Percentiles rank a stretch among this genome's conserved stretches.
phyloP scores from a whole-genome alignment of 2,797 vertebrate species.

The Sardinella longiceps region DNA sequence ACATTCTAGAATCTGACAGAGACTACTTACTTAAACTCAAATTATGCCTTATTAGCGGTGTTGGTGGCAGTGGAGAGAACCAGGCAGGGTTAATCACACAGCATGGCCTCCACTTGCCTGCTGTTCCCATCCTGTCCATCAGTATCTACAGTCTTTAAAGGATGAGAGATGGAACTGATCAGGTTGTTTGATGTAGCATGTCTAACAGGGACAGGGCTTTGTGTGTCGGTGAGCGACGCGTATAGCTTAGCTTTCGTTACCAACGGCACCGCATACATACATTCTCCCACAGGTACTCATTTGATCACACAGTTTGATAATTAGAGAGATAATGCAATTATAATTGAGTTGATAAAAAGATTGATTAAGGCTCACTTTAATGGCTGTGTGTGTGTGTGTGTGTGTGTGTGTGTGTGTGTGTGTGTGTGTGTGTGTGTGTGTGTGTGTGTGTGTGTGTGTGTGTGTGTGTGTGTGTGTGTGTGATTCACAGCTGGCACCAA shows the following conservation, averaged over 20 bases:
- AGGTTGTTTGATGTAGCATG: neutral
- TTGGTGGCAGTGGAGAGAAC: neutral
- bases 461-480: conserved; percentile 25
- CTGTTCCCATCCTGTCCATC: neutral
- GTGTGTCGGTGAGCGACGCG: neutral
- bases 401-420: conserved; percentile 30
- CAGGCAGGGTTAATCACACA: conserved; percentile 12
- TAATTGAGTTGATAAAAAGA: conserved; percentile 22
- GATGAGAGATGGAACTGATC: neutral
- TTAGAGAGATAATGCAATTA: conserved; percentile 12
- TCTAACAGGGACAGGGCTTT: neutral
- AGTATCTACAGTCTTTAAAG: conserved; percentile 7
- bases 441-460: conserved; percentile 22
- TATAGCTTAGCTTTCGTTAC: neutral
- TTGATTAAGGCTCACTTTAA: conserved; percentile 12
- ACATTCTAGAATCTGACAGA: neutral
- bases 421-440: conserved; percentile 21
- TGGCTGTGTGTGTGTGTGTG: conserved; percentile 24
- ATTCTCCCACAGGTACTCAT: neutral
- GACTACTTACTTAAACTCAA: neutral
- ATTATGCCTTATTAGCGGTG: neutral
- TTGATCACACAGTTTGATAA: conserved; percentile 20
- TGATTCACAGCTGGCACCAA: neutral
- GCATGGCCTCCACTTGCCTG: neutral
- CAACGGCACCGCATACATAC: neutral